A percentile compares a stretch with the other conserved stretches of the same genome.
Evolutionary conservation across 1,140 invertebrate species (phyloP).

Genomic region (Drosophila subpulchrella): DNA sequence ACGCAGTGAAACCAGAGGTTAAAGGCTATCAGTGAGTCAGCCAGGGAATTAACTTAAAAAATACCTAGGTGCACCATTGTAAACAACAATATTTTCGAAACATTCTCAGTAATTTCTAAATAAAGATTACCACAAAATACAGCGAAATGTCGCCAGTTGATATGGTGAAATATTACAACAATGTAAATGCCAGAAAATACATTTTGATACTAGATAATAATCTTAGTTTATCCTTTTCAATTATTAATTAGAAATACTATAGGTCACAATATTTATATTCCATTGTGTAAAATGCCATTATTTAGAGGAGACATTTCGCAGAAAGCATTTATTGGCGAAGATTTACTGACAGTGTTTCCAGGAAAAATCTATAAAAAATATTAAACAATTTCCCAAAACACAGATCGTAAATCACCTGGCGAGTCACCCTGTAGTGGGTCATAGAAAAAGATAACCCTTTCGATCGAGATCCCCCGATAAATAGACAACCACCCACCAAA

Average conservation of each 20-base stretch:
- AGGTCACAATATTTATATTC: background rate
- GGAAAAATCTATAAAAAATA: background rate
- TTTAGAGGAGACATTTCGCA: background rate
- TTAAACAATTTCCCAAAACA: background rate
- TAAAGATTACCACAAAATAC: background rate
- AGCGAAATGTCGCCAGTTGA: background rate
- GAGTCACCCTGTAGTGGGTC: conserved; percentile 4
- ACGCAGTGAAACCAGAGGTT: conserved; percentile 11
- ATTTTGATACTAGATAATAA: background rate
- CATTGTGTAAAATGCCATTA: background rate
- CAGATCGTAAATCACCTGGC: background rate
- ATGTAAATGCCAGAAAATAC: background rate
- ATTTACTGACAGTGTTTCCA: background rate
- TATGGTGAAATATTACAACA: conserved; percentile 3
- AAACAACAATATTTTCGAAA: background rate
- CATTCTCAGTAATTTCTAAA: background rate
- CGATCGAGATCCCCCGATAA: conserved; percentile 7
- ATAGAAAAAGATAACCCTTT: background rate
- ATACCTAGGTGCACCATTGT: background rate
- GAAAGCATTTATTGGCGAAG: background rate
- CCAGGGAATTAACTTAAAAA: background rate
- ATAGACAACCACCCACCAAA: conserved; percentile 10
- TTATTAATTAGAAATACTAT: too few species aligned
- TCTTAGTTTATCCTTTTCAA: background rate
- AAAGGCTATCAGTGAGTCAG: conserved; percentile 3